Evolutionary conservation across 2,888 invertebrate species (phyloP).

Genomic region (Alentia gelatinosa): DNA sequence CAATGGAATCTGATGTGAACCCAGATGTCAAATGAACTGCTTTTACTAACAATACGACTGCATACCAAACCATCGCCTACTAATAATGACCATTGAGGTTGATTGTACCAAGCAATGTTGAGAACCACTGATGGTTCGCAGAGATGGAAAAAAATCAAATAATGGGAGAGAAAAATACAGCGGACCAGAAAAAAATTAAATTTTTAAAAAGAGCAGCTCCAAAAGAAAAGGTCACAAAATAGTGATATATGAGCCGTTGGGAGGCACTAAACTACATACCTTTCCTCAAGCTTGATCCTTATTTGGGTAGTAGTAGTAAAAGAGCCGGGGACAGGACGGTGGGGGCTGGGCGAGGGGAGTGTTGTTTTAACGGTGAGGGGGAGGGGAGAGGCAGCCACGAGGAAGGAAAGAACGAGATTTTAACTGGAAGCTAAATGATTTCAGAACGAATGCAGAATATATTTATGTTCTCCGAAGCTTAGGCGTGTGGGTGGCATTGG

Average conservation of each 20-base stretch:
- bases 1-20: not conserved
- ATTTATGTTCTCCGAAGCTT: no score
- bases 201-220: not conserved
- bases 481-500: no score
- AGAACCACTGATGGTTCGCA: not conserved
- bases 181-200: not conserved
- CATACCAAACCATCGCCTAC: not conserved
- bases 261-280: constrained; percentile 29
- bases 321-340: not conserved
- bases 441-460: no score
- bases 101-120: not conserved
- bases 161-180: constrained; percentile 16
- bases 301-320: constrained; percentile 52
- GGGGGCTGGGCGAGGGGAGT: not conserved
- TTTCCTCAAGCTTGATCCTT: constrained; percentile 43
- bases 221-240: not conserved
- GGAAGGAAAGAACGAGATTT: constrained; percentile 17
- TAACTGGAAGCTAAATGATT: not conserved
- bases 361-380: not conserved
- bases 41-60: not conserved
- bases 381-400: not conserved
- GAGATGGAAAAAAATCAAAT: not conserved
- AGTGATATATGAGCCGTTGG: not conserved
- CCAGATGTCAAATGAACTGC: not conserved
- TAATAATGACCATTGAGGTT: not conserved